Evolutionary conservation across 2,888 invertebrate genomes (phyloP), one percentile per base, ranked within the genome.

Genomic region (Erynnis tages): DNA sequence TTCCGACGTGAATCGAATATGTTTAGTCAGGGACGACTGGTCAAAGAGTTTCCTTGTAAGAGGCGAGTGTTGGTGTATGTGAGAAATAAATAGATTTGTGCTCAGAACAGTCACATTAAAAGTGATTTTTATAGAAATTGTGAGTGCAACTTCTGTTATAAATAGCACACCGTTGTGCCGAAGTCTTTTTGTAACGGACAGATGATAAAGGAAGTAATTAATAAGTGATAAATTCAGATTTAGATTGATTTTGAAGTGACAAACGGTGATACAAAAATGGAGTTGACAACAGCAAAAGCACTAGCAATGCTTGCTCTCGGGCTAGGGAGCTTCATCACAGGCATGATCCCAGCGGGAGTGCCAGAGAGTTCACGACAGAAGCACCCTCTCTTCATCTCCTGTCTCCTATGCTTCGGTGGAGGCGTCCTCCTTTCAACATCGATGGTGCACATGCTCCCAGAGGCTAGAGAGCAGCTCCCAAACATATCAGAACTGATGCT

Each of bases 361-460:
- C 91, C 93, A 0, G 88, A 91, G 30, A 81, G 87, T 4, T 88
- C 92, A 30, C 85, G 92, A 38, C 86, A 86, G 56, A 82, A 90
- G 16, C 91, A 91, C 67, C 93, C 93, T 0, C 72, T 95, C 1
- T 66, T 92, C 1, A 86, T 94, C 0, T 95, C 95, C 0, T 89
- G 92, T 10, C 78, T 95, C 4, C 84, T 96, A 1, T 96, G 95
- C 69, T 95, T 95, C 65, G 96, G 96, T 2, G 95, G 94, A 4
- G 96, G 96, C 1, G 94, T 96, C 14, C 87, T 96, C 2, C 78
- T 96, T 2, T 93, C 95, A 0, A 96, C 96, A 0, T 92, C 95
- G 0, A 61, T 95, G 23, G 90, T 94, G 11, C 96, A 96, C 77
- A 94, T 96, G 89, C 79, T 96, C 2, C 95, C 95, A n/a, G 96